These are phyloP conservation scores for Eugnorisma glareosa DNA, from an alignment of 2,888 invertebrate genomes.

Conservation along the genomic window DNA sequence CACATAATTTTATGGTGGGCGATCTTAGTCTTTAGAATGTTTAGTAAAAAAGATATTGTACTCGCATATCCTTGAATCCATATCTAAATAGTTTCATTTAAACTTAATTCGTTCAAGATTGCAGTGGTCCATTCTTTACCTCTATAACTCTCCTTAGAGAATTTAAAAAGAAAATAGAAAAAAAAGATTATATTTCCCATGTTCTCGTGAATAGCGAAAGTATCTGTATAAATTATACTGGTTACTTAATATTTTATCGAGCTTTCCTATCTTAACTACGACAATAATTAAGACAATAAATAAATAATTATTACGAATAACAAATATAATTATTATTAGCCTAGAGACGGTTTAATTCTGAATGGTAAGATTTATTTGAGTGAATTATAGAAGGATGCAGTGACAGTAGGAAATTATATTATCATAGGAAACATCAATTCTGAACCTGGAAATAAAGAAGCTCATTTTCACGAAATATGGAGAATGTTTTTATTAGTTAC, in stretches of 20 bases:
- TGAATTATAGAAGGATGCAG: conserved; percentile 52
- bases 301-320: conserved; percentile 67
- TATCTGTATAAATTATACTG: conserved; percentile 66
- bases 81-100: conserved; percentile 71
- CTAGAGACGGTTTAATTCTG: conserved; percentile 61
- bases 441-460: conserved; percentile 16
- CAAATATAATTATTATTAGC: conserved; percentile 57
- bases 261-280: conserved; percentile 85
- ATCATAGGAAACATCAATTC: conserved; percentile 46
- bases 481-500: not conserved
- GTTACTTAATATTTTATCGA: conserved; percentile 82
- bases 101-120: conserved; percentile 70
- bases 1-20: conserved; percentile 78
- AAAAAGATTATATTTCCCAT: conserved; percentile 59
- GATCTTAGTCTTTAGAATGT: conserved; percentile 60
- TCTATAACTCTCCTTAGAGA: conserved; percentile 74
- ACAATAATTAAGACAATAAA: conserved; percentile 84
- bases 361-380: conserved; percentile 43
- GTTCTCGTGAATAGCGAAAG: conserved; percentile 57
- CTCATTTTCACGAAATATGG: conserved; percentile 12
- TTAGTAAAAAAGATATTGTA: conserved; percentile 63
- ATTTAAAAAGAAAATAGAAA: conserved; percentile 64
- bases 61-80: conserved; percentile 78
- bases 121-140: conserved; percentile 82
- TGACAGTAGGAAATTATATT: conserved; percentile 49